Base-by-base conservation (phyloP, 2,888 invertebrate genomes). In the Unio delphinus region DNA sequence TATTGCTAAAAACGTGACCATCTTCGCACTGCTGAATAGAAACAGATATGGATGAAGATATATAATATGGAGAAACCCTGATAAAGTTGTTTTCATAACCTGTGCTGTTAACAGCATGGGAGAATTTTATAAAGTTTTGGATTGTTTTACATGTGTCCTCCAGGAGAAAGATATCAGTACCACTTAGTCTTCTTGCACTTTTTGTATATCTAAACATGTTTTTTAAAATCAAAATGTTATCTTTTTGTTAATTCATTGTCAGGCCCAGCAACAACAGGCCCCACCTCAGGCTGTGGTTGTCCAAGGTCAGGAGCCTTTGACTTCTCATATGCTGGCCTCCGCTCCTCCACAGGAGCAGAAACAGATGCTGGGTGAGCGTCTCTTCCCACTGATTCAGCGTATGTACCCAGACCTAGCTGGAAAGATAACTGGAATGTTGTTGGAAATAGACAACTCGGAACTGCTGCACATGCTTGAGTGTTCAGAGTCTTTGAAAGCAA, bases 391-490 rank as follows among this genome's bases (percentile, higher is more conserved):
- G 80, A 98, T 99, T 91, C 91, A 91, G 83, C 72, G 74, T 65
- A 97, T 98, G 96, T 95, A 98, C 91, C 94, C 96, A 58, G 94
- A 95, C 75, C 92, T 97, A 86, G 97, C 98, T 84, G 98, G 99
- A 72, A 99, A 99, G 91, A 98, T 99, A 83, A 99, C 99, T 81
- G 99, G 99, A 87, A 99, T 99, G 99, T 93, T 99, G 92, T 92
- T 99, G 87, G 99, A 99, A 91, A 99, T 99, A 89, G 99, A 99
- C 92, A 99, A 99, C 91, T 95, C 97, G 8, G 99, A 99, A 91
- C 92, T 99, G 85, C 92, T 99, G 86, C 98, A 98, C 92, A 98
- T 99, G 97, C 92, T 99, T 90, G 98, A 98, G 90, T 96, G 98
- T 91, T 94, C 94, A 86, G 97, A 97, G 89, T 96, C 97, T 61